Percentiles rank a stretch among this genome's conserved stretches.
phyloP scores from a whole-genome alignment of 2,888 invertebrate genomes.

The Augochlorella aurata region DNA sequence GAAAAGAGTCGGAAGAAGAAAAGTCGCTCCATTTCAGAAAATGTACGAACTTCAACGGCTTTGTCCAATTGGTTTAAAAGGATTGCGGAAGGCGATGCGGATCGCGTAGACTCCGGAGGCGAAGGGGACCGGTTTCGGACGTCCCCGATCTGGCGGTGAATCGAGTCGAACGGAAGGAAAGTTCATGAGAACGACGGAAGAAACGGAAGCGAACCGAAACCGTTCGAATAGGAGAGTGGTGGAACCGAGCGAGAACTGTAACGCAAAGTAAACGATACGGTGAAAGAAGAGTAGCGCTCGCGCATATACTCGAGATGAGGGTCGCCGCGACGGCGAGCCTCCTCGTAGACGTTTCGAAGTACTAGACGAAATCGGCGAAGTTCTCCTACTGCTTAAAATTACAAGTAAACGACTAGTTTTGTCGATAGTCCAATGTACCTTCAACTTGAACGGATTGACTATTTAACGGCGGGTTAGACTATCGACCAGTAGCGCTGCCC shows the following conservation, averaged over 20 bases:
- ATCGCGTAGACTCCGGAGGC: background rate
- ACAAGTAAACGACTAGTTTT: conserved; percentile 59
- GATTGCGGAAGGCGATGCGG: background rate
- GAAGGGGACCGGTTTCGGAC: conserved; percentile 3
- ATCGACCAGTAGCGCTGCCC: conserved; percentile 51
- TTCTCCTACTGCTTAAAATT: conserved; percentile 67
- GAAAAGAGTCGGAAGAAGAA: too few relatives aligned
- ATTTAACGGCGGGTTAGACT: conserved; percentile 51
- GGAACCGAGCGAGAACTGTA: background rate
- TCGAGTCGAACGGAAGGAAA: conserved; percentile 5
- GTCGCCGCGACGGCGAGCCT: conserved; percentile 8
- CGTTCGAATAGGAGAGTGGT: conserved; percentile 1
- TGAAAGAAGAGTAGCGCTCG: conserved; percentile 52
- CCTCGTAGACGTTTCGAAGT: conserved; percentile 63
- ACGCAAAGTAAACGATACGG: conserved; percentile 6
- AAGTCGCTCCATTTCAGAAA: too few relatives aligned
- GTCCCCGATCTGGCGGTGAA: conserved; percentile 28
- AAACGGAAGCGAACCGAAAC: background rate
- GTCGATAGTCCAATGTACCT: conserved; percentile 44
- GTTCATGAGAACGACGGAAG: background rate
- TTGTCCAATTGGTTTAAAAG: too few relatives aligned
- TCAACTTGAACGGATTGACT: conserved; percentile 43
- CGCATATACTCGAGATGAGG: conserved; percentile 43
- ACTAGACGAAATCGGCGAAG: conserved; percentile 69
- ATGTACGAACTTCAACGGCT: too few relatives aligned